Evolutionary conservation across 2,888 invertebrate genomes (phyloP), one percentile per base, ranked within the genome.

Genomic region (Netelia inedita): DNA sequence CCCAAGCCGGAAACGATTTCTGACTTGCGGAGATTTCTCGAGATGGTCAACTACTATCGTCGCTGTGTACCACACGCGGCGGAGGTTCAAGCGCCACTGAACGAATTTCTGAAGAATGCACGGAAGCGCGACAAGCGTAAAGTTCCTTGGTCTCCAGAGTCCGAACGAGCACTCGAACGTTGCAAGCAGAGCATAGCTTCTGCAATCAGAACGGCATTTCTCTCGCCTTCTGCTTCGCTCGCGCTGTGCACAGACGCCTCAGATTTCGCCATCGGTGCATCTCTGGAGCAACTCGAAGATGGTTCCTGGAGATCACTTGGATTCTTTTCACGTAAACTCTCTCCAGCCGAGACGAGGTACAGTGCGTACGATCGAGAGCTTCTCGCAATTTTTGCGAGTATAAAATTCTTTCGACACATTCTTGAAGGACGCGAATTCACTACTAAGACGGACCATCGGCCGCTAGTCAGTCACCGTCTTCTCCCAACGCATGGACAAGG

Each of bases 191-290:
- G 43, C 43, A 43, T 43, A 43, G 43, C 43, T 43, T 43, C 43
- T 1, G 43, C 43, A 43, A 43, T 11, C 9, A 1, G 8, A 8
- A 11, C 43, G 11, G 43, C 53, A 1, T 53, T 14, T 53, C n/a
- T 53, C 11, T 53, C 53, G 53, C 53, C 53, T 6, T n/a, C n/a
- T 14, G 65, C 74, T 0, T 19, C 46, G 23, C 43, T 79, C 0
- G 10, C 66, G 16, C 16, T 86, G 0, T 16, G 66, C 0, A 74
- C 76, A 5, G 88, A 89, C 74, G 88, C 89, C 6, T 90, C 89
- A 0, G 86, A 89, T 28, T 41, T 76, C 1, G 86, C 87, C 2
- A 82, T 89, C 3, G 90, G 89, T 2, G 88, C 87, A 0, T 79
- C 79, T 0, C 79, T 91, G 1, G 82, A 91, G 59, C 88, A 90